phyloP scores from a whole-genome alignment of 2,113 vertebrate species.

The Hassar affinis region DNA sequence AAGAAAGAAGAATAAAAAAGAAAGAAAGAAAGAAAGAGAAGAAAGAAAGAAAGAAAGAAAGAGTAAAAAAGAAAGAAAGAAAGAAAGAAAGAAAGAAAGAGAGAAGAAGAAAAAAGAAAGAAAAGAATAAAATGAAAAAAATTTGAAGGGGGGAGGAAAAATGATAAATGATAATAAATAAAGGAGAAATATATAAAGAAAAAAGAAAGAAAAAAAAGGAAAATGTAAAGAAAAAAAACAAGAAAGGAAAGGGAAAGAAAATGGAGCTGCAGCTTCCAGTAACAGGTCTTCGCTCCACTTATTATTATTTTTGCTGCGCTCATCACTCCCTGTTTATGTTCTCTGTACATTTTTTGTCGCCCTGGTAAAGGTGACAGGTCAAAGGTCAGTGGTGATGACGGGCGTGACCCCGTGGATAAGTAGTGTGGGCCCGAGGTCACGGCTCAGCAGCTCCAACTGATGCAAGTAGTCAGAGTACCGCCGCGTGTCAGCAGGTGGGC shows the following conservation, averaged over 20 bases:
- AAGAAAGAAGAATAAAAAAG: too few relatives aligned
- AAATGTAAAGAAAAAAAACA: background rate
- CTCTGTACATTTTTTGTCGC: background rate
- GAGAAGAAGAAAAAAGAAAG: background rate
- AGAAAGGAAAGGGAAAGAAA: background rate
- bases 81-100: background rate
- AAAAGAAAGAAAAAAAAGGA: background rate
- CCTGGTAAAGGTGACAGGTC: constrained; percentile 44
- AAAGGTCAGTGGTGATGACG: constrained; percentile 88
- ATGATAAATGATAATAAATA: too few relatives aligned
- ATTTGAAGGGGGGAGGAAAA: too few relatives aligned
- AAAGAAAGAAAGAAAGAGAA: background rate
- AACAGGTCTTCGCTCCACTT: background rate
- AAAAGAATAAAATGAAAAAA: background rate
- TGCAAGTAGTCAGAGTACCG: constrained; percentile 80
- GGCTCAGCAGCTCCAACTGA: constrained; percentile 84
- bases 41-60: background rate
- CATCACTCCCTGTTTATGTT: background rate
- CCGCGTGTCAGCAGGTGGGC: constrained; percentile 81
- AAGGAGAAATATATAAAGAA: background rate
- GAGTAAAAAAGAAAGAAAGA: background rate
- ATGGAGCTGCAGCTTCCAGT: background rate
- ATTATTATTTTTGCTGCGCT: background rate
- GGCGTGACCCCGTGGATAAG: constrained; percentile 88
- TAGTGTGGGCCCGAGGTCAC: constrained; percentile 83